These are phyloP conservation scores for Capitulum mitella DNA, from an alignment of 2,888 invertebrate genomes.

Conservation along the genomic window DNA sequence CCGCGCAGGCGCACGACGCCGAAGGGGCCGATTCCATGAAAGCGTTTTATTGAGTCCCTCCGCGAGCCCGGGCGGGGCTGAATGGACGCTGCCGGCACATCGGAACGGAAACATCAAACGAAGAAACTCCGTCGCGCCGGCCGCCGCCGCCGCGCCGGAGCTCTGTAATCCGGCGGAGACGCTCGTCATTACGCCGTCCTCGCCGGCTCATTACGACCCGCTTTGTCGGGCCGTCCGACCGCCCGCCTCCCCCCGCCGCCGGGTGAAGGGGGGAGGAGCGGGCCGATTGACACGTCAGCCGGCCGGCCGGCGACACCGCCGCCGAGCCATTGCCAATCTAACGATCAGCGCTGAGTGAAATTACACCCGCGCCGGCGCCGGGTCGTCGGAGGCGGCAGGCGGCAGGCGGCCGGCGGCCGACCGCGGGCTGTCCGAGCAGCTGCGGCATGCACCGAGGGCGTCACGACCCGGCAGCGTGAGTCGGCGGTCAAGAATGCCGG, in stretches of 20 bases:
- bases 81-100: neutral
- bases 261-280: neutral
- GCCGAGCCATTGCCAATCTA: no score
- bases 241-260: neutral
- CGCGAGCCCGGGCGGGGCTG: no score
- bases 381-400: neutral
- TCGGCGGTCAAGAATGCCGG: neutral
- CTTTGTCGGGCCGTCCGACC: neutral
- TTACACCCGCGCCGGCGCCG: neutral
- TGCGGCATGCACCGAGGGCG: constrained; percentile 28
- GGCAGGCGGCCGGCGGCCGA: constrained; percentile 28
- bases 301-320: neutral
- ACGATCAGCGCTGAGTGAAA: neutral
- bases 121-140: neutral
- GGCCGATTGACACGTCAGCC: neutral
- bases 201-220: neutral
- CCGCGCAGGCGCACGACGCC: no score
- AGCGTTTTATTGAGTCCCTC: no score
- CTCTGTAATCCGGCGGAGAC: neutral
- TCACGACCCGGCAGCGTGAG: neutral
- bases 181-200: neutral
- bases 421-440: constrained; percentile 30
- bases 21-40: no score
- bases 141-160: neutral
- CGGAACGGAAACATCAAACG: constrained; percentile 10